A percentile compares a stretch with the other conserved stretches of the same genome.
Conservation (phyloP, 1,140 invertebrate genomes). For the Neodiprion pinetum region DNA sequence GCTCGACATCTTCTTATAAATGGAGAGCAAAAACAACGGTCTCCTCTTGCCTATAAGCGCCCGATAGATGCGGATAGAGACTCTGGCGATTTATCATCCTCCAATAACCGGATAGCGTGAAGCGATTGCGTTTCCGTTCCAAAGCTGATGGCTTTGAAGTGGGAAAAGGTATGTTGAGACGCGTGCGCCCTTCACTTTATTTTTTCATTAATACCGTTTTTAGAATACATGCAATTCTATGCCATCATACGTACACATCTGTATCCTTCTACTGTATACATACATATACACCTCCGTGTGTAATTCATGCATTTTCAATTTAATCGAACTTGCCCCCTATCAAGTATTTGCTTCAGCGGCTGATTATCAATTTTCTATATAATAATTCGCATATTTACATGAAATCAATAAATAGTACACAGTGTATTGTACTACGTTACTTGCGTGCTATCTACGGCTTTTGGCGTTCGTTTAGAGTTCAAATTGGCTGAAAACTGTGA, state of each 20-base stretch:
- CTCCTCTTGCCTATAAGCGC: slow-evolving; percentile 9
- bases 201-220: not conserved
- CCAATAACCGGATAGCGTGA: slow-evolving; percentile 52
- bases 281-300: not conserved
- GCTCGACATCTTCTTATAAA: slow-evolving; percentile 27
- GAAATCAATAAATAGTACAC: too few relatives aligned
- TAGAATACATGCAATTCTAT: slow-evolving; percentile 6
- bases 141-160: slow-evolving; percentile 56
- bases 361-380: too few relatives aligned
- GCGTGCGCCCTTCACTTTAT: slow-evolving; percentile 53
- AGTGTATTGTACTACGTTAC: too few relatives aligned
- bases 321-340: too few relatives aligned
- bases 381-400: too few relatives aligned
- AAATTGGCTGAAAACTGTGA: too few relatives aligned
- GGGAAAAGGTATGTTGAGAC: slow-evolving; percentile 56
- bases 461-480: too few relatives aligned
- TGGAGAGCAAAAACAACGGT: slow-evolving; percentile 8
- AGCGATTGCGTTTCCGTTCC: slow-evolving; percentile 57
- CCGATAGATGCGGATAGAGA: slow-evolving; percentile 31
- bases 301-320: not conserved
- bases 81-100: slow-evolving; percentile 43
- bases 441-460: too few relatives aligned
- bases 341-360: too few relatives aligned
- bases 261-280: not conserved
- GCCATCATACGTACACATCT: not conserved